phyloP scores from a whole-genome alignment of 2,113 vertebrate genomes.

The Nothocercus nigrocapillus region DNA sequence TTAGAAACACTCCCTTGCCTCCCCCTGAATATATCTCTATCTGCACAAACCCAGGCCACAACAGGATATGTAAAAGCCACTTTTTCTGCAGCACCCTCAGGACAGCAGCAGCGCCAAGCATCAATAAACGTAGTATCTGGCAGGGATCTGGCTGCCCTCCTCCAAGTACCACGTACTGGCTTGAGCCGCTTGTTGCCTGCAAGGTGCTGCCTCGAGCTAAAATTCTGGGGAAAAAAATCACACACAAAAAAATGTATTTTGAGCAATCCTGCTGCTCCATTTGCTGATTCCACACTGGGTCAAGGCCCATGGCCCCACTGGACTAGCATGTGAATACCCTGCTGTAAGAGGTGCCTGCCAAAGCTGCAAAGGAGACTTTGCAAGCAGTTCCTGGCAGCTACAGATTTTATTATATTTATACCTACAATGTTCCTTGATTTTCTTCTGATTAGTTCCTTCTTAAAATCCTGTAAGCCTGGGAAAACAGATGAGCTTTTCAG shows the following conservation, averaged over 20 bases:
- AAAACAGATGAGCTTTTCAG: neutral
- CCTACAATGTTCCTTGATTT: neutral
- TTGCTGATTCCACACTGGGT: neutral
- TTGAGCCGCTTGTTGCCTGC: neutral
- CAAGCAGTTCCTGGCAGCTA: neutral
- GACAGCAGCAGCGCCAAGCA: neutral
- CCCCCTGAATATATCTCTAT: conserved; percentile 12
- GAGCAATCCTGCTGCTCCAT: neutral
- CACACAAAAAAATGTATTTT: neutral
- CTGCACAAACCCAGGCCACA: neutral
- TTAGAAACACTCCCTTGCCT: conserved; percentile 33
- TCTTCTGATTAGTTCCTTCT: neutral
- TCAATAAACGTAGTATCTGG: conserved; percentile 4
- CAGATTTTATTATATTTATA: neutral
- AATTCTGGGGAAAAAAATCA: neutral
- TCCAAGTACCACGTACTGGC: neutral
- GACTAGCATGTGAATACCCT: neutral
- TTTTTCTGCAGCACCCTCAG: neutral
- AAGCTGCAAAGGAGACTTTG: neutral
- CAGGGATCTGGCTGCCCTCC: neutral
- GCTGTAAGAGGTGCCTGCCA: neutral
- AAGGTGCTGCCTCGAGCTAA: neutral
- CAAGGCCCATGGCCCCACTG: rapidly evolving
- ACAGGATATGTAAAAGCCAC: neutral
- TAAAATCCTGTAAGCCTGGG: neutral